phyloP scores from a whole-genome alignment of 2,888 invertebrate genomes.

The Sarcophaga carnaria region DNA sequence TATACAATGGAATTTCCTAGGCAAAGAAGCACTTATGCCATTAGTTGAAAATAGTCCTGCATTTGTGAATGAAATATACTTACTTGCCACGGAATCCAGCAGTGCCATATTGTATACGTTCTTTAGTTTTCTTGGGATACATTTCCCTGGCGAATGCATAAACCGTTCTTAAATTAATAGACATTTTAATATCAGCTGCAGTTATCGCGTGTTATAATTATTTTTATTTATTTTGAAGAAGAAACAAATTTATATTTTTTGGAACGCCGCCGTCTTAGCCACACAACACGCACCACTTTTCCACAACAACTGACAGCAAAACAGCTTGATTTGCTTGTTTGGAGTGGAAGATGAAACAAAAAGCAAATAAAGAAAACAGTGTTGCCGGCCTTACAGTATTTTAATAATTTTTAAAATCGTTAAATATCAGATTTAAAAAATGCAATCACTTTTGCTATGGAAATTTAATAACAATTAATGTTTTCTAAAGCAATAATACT shows the following conservation, averaged over 20 bases:
- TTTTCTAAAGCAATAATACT: too few species aligned
- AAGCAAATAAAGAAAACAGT: not conserved
- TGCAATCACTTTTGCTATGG: not conserved
- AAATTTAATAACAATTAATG: too few species aligned
- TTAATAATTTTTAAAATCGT: not conserved
- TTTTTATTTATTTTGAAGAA: constrained; percentile 1
- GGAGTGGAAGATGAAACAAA: not conserved
- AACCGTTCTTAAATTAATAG: constrained; percentile 81
- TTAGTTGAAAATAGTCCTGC: not conserved
- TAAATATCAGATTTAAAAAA: not conserved
- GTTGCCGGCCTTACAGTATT: not conserved
- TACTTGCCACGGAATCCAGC: constrained; percentile 91
- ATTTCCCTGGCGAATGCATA: constrained; percentile 91
- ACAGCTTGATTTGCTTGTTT: not conserved
- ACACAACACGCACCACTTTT: constrained; percentile 5
- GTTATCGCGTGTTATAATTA: not conserved
- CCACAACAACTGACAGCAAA: constrained; percentile 40
- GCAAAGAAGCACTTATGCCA: not conserved
- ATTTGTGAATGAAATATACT: constrained; percentile 65
- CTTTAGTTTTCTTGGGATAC: constrained; percentile 87
- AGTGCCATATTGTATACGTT: constrained; percentile 90
- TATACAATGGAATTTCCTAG: not conserved
- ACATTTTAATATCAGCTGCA: constrained; percentile 72
- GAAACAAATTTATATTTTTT: not conserved
- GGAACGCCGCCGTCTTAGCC: not conserved